These are phyloP conservation scores for Fragum sueziense DNA, from an alignment of 2,888 invertebrate species.

Conservation along the genomic window DNA sequence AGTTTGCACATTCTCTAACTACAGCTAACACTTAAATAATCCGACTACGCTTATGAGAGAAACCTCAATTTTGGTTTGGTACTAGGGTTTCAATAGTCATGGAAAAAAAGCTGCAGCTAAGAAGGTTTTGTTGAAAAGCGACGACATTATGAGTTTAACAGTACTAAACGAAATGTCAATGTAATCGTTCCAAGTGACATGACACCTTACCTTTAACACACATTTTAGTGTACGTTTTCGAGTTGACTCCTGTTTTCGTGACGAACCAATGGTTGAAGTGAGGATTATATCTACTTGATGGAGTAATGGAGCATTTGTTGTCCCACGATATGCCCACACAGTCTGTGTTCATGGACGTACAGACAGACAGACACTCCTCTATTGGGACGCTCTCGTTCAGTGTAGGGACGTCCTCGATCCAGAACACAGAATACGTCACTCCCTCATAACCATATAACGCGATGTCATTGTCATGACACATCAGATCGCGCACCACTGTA, in stretches of 20 bases:
- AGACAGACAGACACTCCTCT: background rate
- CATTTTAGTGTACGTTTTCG: conserved; percentile 23
- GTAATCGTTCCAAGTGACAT: too few species aligned
- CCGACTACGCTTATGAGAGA: too few species aligned
- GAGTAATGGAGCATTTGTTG: background rate
- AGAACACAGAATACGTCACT: conserved; percentile 14
- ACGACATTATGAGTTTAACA: too few species aligned
- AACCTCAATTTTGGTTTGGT: too few species aligned
- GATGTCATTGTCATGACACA: conserved; percentile 14
- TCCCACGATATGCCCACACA: background rate
- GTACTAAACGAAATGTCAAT: too few species aligned
- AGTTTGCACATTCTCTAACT: too few species aligned
- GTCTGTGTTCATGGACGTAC: background rate
- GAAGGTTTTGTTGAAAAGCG: too few species aligned
- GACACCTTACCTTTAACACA: conserved; percentile 53
- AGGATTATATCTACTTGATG: conserved; percentile 22
- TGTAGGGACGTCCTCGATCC: conserved; percentile 21
- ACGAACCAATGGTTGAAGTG: conserved; percentile 28
- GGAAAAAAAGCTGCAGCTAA: too few species aligned
- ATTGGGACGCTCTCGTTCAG: background rate
- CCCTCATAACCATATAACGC: conserved; percentile 27
- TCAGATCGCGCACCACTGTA: conserved; percentile 30
- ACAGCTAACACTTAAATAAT: too few species aligned
- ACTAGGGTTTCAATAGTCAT: too few species aligned
- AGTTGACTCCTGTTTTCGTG: background rate